Conservation (phyloP, 53 echinoderm and acorn worm species). For the Echinometra lucunter region DNA sequence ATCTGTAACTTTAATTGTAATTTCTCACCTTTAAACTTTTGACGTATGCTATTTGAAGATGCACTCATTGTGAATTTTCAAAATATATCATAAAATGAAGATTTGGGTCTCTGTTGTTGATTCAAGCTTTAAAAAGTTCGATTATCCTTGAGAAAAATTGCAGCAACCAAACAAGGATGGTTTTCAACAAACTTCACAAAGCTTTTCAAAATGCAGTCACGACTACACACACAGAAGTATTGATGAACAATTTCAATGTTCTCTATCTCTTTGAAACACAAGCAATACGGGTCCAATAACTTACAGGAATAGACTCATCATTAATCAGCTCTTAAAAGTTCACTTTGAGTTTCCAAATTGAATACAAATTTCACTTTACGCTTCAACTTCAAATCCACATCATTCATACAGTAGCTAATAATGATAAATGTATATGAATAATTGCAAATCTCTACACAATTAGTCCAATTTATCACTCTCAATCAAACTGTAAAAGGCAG, state of each 20-base stretch:
- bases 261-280: too few species aligned
- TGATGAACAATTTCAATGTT: too few species aligned
- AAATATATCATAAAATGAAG: too few species aligned
- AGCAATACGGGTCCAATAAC: too few species aligned
- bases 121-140: not conserved
- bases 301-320: too few species aligned
- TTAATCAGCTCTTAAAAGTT: not conserved
- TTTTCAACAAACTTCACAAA: not conserved
- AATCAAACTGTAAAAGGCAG: not conserved
- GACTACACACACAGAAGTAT: not conserved
- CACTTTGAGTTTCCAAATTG: not conserved
- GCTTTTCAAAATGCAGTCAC: not conserved
- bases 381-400: not conserved
- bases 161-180: not conserved
- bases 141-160: not conserved
- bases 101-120: too few species aligned
- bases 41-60: too few species aligned
- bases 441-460: not conserved
- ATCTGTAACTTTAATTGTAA: too few species aligned
- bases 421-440: not conserved
- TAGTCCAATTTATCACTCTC: not conserved
- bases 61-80: too few species aligned
- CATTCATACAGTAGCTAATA: not conserved
- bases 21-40: too few species aligned
- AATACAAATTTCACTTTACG: not conserved